Evolutionary conservation across 2,888 invertebrate genomes (phyloP).

Genomic region (Leptodirus hochenwartii): DNA sequence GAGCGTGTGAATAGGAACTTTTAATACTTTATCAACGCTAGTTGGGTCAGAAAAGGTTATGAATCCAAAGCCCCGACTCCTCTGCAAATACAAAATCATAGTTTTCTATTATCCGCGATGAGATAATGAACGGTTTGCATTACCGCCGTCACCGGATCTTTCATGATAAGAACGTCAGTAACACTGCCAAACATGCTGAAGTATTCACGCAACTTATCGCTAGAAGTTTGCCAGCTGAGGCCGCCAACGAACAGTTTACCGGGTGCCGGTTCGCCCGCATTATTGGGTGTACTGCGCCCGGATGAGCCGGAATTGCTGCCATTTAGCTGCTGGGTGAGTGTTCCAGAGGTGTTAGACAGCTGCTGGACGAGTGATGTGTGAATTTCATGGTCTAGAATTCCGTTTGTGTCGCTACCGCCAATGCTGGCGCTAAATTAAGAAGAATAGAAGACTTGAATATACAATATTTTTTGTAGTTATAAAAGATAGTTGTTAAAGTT

Average conservation of each 20-base stretch:
- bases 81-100: slow-evolving; percentile 50
- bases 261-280: slow-evolving; percentile 51
- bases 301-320: slow-evolving; percentile 45
- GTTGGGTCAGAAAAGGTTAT: slow-evolving; percentile 84
- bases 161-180: slow-evolving; percentile 84
- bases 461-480: too few species aligned
- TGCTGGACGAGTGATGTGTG: slow-evolving; percentile 24
- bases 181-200: slow-evolving; percentile 85
- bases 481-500: too few species aligned
- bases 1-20: slow-evolving; percentile 76
- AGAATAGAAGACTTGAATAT: slow-evolving; percentile 14
- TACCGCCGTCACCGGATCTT: slow-evolving; percentile 87
- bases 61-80: slow-evolving; percentile 87
- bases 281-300: slow-evolving; percentile 55
- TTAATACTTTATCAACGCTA: slow-evolving; percentile 79
- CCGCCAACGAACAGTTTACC: slow-evolving; percentile 83
- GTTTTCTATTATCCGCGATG: slow-evolving; percentile 3
- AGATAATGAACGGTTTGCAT: too few species aligned
- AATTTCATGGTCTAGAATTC: slow-evolving; percentile 33
- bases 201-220: slow-evolving; percentile 81
- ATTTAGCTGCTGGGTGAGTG: slow-evolving; percentile 21
- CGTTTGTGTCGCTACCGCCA: slow-evolving; percentile 27
- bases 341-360: too few species aligned
- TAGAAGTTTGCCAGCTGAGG: slow-evolving; percentile 84
- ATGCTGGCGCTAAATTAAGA: slow-evolving; percentile 30